phyloP scores from a whole-genome alignment of 2,888 invertebrate genomes.

The Lutraria lutraria region DNA sequence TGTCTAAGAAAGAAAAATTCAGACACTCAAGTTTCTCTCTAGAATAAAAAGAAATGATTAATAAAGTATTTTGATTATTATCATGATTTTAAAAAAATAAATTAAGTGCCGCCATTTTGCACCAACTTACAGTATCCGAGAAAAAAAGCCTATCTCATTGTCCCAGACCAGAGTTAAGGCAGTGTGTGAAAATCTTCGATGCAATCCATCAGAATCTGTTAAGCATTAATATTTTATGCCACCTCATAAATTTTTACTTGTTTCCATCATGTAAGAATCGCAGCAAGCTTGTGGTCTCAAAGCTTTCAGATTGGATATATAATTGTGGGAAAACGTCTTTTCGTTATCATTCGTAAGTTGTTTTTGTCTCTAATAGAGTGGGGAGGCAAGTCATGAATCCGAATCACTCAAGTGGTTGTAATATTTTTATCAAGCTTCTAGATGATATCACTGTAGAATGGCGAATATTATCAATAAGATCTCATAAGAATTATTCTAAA shows the following conservation, averaged over 20 bases:
- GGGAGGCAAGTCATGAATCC: conserved; percentile 61
- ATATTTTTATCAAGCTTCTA: conserved; percentile 63
- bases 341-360: conserved; percentile 57
- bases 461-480: conserved; percentile 53
- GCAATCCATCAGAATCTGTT: conserved; percentile 57
- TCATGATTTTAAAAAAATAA: too few species aligned
- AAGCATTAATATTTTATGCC: conserved; percentile 67
- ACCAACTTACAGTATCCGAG: background rate
- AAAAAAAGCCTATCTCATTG: conserved; percentile 16
- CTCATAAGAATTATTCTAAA: conserved; percentile 60
- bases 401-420: conserved; percentile 68
- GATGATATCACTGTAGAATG: conserved; percentile 63
- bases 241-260: conserved; percentile 64
- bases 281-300: conserved; percentile 57
- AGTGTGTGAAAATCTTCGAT: conserved; percentile 53
- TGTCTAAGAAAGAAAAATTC: too few species aligned
- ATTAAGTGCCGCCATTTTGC: background rate
- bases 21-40: too few species aligned
- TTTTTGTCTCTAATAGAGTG: conserved; percentile 52
- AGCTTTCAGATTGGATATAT: conserved; percentile 24
- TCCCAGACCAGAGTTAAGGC: background rate
- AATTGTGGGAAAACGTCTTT: conserved; percentile 68
- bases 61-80: too few species aligned
- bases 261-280: conserved; percentile 54
- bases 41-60: too few species aligned